phyloP scores from a whole-genome alignment of 2,888 invertebrate species.

The Erebia epiphron region DNA sequence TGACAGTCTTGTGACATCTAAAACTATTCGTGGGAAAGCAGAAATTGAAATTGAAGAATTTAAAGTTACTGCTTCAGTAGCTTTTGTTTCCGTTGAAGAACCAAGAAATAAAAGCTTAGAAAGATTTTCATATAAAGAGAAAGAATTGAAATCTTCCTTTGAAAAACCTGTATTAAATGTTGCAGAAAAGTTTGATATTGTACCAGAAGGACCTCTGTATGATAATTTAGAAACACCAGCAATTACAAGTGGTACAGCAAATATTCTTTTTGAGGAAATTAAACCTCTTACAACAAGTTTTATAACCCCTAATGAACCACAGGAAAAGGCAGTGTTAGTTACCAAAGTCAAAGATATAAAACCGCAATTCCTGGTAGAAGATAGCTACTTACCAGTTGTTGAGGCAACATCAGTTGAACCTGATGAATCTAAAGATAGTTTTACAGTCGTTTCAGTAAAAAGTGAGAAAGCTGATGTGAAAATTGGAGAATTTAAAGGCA shows the following conservation, averaged over 20 bases:
- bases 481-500: constrained; percentile 2
- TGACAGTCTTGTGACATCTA: background rate
- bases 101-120: constrained; percentile 32
- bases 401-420: background rate
- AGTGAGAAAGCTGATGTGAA: background rate
- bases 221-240: background rate
- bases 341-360: background rate
- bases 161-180: constrained; percentile 23
- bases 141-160: constrained; percentile 10
- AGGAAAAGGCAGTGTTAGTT: background rate
- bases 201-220: background rate
- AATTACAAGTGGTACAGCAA: background rate
- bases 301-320: constrained; percentile 1
- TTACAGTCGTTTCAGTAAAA: background rate
- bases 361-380: background rate
- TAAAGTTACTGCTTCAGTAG: constrained; percentile 24
- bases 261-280: constrained; percentile 11
- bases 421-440: constrained; percentile 17
- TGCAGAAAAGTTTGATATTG: constrained; percentile 18
- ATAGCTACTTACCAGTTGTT: background rate
- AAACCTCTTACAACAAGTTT: constrained; percentile 6
- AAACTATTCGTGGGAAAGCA: constrained; percentile 17
- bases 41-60: constrained; percentile 33
- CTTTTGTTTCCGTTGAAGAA: constrained; percentile 35
- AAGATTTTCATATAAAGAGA: constrained; percentile 13